These are phyloP conservation scores for Linyphia triangularis DNA, from an alignment of 2,888 invertebrate genomes.

Conservation along the genomic window DNA sequence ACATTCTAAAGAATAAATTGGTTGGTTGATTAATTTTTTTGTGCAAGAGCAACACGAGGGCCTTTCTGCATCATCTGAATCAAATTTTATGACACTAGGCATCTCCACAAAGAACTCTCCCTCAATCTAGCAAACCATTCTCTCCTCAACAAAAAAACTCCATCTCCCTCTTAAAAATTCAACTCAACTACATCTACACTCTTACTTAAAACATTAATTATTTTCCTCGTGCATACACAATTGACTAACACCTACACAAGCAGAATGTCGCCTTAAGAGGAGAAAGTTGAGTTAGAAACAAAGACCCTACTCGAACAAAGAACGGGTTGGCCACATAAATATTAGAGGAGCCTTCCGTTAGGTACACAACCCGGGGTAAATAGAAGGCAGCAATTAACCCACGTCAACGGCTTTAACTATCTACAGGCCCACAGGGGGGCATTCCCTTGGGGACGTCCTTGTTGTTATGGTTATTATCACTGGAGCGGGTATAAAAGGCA, in stretches of 20 bases:
- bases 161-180: too few species aligned
- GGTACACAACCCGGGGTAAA: background rate
- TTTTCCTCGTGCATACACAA: background rate
- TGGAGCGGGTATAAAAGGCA: constrained; percentile 6
- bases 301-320: background rate
- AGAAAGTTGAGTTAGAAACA: background rate
- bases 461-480: background rate
- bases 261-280: too few species aligned
- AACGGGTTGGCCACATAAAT: background rate
- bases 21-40: too few species aligned
- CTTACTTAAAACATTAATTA: background rate
- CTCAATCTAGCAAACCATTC: too few species aligned
- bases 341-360: background rate
- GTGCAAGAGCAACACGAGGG: too few species aligned
- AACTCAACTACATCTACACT: too few species aligned
- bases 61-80: too few species aligned
- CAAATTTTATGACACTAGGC: too few species aligned
- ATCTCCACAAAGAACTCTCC: too few species aligned
- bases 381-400: constrained; percentile 9
- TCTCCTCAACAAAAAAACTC: too few species aligned
- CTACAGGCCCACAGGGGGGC: background rate
- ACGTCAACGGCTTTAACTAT: constrained; percentile 26
- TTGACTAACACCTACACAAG: background rate
- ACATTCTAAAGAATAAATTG: too few species aligned
- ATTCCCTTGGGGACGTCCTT: background rate